phyloP scores from a whole-genome alignment of 2,113 vertebrate genomes.

The Dasyprocta punctata region DNA sequence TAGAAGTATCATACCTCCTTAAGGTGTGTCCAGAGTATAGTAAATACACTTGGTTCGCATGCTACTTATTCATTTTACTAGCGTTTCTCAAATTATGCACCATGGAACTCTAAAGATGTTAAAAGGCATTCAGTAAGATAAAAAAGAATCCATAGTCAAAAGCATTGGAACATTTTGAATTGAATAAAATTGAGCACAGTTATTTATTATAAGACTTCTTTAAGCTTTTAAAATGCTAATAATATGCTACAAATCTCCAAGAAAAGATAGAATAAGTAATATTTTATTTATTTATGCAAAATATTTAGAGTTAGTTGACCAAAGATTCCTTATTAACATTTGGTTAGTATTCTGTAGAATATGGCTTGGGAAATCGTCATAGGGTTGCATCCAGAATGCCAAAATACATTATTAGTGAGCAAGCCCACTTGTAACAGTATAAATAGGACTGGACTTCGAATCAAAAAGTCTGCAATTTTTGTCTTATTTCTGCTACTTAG shows the following conservation, averaged over 20 bases:
- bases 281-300: not conserved
- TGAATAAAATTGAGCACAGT: constrained; percentile 33
- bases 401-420: constrained; percentile 31
- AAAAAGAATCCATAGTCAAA: constrained; percentile 44
- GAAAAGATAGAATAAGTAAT: not conserved
- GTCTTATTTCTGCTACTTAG: constrained; percentile 35
- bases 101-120: not conserved
- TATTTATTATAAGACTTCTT: not conserved
- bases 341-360: constrained; percentile 39
- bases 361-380: not conserved
- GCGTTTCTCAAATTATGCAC: not conserved
- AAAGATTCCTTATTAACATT: constrained; percentile 7
- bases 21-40: constrained; percentile 33
- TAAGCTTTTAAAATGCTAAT: constrained; percentile 32
- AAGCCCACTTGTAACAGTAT: not conserved
- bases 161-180: constrained; percentile 16
- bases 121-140: not conserved
- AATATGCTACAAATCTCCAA: not conserved
- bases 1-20: not conserved
- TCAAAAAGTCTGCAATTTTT: constrained; percentile 28
- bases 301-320: not conserved
- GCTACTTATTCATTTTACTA: constrained; percentile 54
- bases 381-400: not conserved
- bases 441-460: not conserved
- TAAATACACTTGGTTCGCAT: not conserved